Conservation (phyloP, 2,797 vertebrate genomes). For the Poeciliopsis infans region DNA sequence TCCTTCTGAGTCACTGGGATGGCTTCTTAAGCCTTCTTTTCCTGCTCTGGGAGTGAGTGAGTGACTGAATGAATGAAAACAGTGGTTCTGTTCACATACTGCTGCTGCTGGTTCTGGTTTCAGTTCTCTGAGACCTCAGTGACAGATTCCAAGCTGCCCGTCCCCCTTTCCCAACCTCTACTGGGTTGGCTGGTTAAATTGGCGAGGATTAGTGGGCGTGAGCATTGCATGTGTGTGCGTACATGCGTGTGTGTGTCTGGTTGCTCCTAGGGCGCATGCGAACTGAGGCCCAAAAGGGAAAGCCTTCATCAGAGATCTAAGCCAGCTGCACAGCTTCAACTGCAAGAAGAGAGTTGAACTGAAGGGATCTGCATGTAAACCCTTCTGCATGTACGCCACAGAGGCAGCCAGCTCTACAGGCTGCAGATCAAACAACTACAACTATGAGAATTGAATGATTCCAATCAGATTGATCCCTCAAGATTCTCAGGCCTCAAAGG, state of each 20-base stretch:
- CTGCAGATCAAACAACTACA: conserved; percentile 14
- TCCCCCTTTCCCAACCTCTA: conserved; percentile 43
- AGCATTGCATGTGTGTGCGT: conserved; percentile 53
- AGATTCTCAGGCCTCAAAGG: conserved; percentile 38
- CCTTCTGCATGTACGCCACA: conserved; percentile 31
- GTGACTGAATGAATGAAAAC: conserved; percentile 65
- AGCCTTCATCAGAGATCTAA: conserved; percentile 75
- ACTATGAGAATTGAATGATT: conserved; percentile 5
- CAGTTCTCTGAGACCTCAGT: conserved; percentile 46
- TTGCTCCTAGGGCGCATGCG: conserved; percentile 75
- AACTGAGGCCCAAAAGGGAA: conserved; percentile 79
- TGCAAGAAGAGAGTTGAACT: conserved; percentile 50
- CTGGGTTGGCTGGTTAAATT: conserved; percentile 58
- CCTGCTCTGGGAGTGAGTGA: conserved; percentile 14
- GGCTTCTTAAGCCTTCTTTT: conserved; percentile 1
- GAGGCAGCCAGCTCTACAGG: conserved; percentile 39
- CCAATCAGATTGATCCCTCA: conserved; percentile 25
- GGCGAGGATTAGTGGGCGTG: conserved; percentile 67
- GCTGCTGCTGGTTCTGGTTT: conserved; percentile 45
- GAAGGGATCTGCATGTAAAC: conserved; percentile 37
- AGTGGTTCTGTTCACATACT: conserved; percentile 47
- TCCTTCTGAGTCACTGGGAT: neutral
- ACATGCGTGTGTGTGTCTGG: conserved; percentile 41
- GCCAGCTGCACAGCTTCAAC: conserved; percentile 77
- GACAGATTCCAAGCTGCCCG: conserved; percentile 42